Evolutionary conservation across 2,113 vertebrate genomes (phyloP).

Genomic region (Oryzias woworae): DNA sequence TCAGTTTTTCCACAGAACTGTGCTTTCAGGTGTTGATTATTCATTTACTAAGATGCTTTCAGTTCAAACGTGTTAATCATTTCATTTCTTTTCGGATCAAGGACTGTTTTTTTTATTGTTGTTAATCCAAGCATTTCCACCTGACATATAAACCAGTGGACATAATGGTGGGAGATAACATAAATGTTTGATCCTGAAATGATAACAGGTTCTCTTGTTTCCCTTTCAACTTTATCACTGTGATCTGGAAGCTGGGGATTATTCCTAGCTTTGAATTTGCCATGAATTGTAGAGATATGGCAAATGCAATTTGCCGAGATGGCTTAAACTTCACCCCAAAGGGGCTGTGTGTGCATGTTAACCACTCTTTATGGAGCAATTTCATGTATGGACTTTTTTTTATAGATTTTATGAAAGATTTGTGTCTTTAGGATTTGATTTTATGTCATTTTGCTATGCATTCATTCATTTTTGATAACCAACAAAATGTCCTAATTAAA

Average conservation of each 20-base stretch:
- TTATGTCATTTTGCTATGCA: neutral
- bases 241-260: neutral
- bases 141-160: constrained; percentile 22
- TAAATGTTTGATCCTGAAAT: constrained; percentile 4
- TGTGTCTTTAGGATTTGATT: neutral
- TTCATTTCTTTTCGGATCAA: too few relatives aligned
- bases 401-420: too few relatives aligned
- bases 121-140: neutral
- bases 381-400: neutral
- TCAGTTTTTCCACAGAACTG: too few relatives aligned
- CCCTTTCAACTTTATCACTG: constrained; percentile 22
- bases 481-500: too few relatives aligned
- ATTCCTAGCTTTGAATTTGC: constrained; percentile 12
- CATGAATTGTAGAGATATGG: neutral
- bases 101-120: too few relatives aligned
- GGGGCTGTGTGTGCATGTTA: constrained; percentile 24
- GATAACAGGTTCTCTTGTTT: constrained; percentile 9
- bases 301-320: neutral
- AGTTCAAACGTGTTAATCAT: too few relatives aligned
- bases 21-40: too few relatives aligned
- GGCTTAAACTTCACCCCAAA: constrained; percentile 21
- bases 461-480: neutral
- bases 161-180: constrained; percentile 2
- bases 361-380: constrained; percentile 16
- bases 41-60: too few relatives aligned